Evolutionary conservation across 2,113 vertebrate genomes (phyloP), one percentile per base, ranked within the genome.

Genomic region (Argyrosomus japonicus): DNA sequence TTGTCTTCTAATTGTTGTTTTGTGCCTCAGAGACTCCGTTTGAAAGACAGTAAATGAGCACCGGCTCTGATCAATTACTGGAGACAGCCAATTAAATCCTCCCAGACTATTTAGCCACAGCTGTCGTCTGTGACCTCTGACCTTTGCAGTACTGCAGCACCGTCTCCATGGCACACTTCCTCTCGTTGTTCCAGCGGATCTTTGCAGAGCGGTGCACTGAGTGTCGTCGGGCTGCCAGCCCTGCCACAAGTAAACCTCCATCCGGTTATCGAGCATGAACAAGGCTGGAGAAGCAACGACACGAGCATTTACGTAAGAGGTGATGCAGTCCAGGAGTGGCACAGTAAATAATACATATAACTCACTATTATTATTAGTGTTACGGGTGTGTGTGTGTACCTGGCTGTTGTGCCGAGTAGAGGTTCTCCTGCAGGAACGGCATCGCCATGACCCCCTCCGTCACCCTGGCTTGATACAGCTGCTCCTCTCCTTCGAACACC

Each of bases 191-290:
- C 96, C 96, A 96, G 83, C 95, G 95, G 56, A 95, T 94, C 89
- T 93, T 93, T 0, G 95, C 95, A 0, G 96, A 96, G 73, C 95
- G 0, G 95, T 94, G 54, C 91, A 81, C 83, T 93, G 89, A 0
- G 86, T 69, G 65, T 96, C 95, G 0, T 94, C 93, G 0, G 94
- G 94, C 88, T 94, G 90, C 91, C 85, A 87, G 77, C 96, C 95
- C 86, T 96, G 95, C 96, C 96, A 96, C 88, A 96, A 92, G 85
- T 96, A 96, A 82, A 96, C 95, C 89, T 96, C 95, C 95, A 96
- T 94, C 17, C 92, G 94, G 89, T 96, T 96, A 82, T 96, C 96
- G 77, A 96, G 87, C 80, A 96, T 79, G 81, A 95, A 96, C 60
- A 96, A 75, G 9, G 95, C 95, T 96, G 83, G 7, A 27, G 21